These are phyloP conservation scores for Neelides folsomi DNA, from an alignment of 2,888 invertebrate genomes.

Conservation along the genomic window DNA sequence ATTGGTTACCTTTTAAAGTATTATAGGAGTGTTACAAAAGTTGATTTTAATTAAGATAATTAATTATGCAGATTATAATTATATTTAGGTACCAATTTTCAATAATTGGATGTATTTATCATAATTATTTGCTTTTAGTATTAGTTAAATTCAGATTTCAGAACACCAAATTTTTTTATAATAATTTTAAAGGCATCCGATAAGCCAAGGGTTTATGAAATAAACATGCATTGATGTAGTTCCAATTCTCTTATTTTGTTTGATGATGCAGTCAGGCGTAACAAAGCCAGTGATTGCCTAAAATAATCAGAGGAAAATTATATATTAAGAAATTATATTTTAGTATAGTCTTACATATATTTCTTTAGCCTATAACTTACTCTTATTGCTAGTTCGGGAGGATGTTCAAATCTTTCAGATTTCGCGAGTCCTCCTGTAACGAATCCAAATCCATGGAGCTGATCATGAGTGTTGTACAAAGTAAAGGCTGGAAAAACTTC, in stretches of 20 bases:
- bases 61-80: no score
- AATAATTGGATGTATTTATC: no score
- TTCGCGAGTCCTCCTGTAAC: conserved; percentile 14
- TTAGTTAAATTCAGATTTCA: no score
- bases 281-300: conserved; percentile 14
- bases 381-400: conserved; percentile 16
- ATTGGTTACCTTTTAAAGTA: no score
- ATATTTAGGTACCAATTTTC: no score
- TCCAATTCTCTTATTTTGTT: conserved; percentile 7
- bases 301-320: background rate
- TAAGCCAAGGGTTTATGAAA: conserved; percentile 11
- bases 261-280: conserved; percentile 11
- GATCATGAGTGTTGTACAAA: conserved; percentile 16
- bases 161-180: no score
- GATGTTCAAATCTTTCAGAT: conserved; percentile 18
- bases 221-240: conserved; percentile 23
- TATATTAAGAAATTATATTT: background rate
- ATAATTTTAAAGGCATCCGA: no score
- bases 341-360: background rate
- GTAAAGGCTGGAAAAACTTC: conserved; percentile 17
- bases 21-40: no score
- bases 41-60: no score
- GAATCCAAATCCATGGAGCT: conserved; percentile 25
- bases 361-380: no score
- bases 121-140: no score